Evolutionary conservation across 2,888 invertebrate species (phyloP).

Genomic region (Zygothrica quintamaculata): DNA sequence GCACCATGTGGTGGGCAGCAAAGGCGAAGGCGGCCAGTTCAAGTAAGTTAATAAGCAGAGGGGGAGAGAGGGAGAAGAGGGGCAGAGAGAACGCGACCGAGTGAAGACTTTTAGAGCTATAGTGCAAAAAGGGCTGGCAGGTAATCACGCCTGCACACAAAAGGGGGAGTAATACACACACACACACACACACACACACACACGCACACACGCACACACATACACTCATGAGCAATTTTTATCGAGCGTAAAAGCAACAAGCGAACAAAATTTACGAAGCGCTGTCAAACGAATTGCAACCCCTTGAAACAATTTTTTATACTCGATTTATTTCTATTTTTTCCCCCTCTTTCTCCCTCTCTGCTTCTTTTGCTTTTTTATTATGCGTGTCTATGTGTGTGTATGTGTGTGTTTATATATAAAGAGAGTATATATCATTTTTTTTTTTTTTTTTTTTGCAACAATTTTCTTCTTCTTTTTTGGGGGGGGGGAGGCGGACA

Average conservation of each 20-base stretch:
- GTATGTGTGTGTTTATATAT: not conserved
- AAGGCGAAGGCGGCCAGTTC: constrained; percentile 15
- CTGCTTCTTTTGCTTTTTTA: too few relatives aligned
- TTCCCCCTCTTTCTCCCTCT: too few relatives aligned
- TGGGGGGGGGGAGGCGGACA: too few relatives aligned
- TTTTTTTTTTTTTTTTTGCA: constrained; percentile 34
- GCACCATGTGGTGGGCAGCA: not conserved
- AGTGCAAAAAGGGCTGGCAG: constrained; percentile 44
- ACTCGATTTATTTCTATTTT: constrained; percentile 71
- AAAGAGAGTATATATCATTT: constrained; percentile 8
- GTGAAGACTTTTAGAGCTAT: constrained; percentile 7
- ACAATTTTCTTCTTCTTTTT: constrained; percentile 54
- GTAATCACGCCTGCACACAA: constrained; percentile 60
- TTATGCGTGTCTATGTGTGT: constrained; percentile 8
- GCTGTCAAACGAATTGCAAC: constrained; percentile 71
- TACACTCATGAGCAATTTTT: constrained; percentile 56
- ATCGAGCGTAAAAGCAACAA: constrained; percentile 67
- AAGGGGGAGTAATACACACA: constrained; percentile 8
- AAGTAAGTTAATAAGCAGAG: too few relatives aligned
- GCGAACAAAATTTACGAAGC: constrained; percentile 49
- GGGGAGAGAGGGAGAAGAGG: constrained; percentile 5
- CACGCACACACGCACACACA: constrained; percentile 23
- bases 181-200: constrained; percentile 23
- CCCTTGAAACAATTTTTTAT: constrained; percentile 75
- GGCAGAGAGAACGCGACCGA: not conserved